phyloP scores from a whole-genome alignment of 2,888 invertebrate species.

The Imbricaverruca yamaguchii region DNA sequence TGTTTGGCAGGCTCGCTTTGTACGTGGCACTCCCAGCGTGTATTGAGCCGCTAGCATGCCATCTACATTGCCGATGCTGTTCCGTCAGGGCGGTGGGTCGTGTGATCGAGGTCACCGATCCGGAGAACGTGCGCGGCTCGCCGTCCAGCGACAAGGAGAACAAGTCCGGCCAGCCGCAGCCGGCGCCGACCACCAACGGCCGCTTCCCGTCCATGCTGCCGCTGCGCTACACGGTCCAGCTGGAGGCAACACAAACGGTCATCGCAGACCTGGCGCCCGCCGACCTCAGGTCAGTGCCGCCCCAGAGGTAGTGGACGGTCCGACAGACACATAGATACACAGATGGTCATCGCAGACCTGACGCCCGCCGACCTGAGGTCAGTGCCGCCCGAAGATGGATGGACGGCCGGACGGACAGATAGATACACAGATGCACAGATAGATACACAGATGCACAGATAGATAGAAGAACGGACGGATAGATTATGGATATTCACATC shows the following conservation, averaged over 20 bases:
- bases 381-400: neutral
- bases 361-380: neutral
- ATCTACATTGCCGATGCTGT: neutral
- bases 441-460: too few relatives aligned
- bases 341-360: neutral
- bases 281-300: neutral
- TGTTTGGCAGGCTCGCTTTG: neutral
- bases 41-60: neutral
- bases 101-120: neutral
- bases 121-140: neutral
- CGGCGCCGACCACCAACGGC: slow-evolving; percentile 1
- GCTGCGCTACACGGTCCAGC: neutral
- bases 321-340: too few relatives aligned
- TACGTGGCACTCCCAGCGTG: neutral
- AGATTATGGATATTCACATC: too few relatives aligned
- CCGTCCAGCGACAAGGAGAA: slow-evolving; percentile 23
- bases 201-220: neutral
- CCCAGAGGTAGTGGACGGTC: neutral
- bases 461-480: too few relatives aligned
- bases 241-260: neutral
- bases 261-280: neutral
- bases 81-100: neutral
- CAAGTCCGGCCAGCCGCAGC: neutral
- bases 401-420: too few relatives aligned
- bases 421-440: too few relatives aligned